Base-by-base conservation (phyloP, 2,797 vertebrate species). In the Pseudochromis fuscus region DNA sequence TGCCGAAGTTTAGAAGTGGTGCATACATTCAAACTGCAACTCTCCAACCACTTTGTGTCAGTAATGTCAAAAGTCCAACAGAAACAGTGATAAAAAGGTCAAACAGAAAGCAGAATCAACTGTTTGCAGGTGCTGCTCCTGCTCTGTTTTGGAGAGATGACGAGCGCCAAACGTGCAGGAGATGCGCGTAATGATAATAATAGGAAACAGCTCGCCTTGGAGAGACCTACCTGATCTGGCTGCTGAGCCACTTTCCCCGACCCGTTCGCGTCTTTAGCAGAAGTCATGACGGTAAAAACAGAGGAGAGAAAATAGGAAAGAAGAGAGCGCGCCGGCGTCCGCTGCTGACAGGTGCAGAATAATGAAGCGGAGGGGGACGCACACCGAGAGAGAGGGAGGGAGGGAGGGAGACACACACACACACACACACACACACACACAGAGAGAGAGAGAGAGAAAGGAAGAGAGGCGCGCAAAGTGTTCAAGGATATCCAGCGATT, bases 191-290 rank as follows among this genome's bases (percentile, higher is more conserved):
- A 18, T 4, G 25, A 19, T 0, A 4, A 42, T n/a, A 42, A 42
- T 18, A 5, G 38, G 7, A 31, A 40, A 24, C 27, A 48, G 15
- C 18, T 49, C 21, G 30, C 8, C 30, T 19, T 5, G 16, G 12
- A 13, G 27, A 42, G 61, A 83, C 87, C 64, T 96, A 98, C 97
- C 97, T 96, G 95, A 7, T 98, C 96, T 96, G 96, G 95, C 83
- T 96, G 95, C 66, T 94, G 95, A 87, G 84, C 88, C 70, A 94
- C 90, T 90, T 97, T 98, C 74, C 86, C 94, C 61, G 96, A 91
- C 72, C 93, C 93, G 82, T 89, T 95, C 65, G 91, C 89, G 68
- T 97, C 96, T 93, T 96, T 97, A 45, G 94, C 93, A 66, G 96
- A 96, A 91, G 96, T 97, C 96, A 98, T 98, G 91, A 71, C 94